Base-by-base conservation (phyloP, 2,797 vertebrate genomes). In the Philypnodon macrostomus region DNA sequence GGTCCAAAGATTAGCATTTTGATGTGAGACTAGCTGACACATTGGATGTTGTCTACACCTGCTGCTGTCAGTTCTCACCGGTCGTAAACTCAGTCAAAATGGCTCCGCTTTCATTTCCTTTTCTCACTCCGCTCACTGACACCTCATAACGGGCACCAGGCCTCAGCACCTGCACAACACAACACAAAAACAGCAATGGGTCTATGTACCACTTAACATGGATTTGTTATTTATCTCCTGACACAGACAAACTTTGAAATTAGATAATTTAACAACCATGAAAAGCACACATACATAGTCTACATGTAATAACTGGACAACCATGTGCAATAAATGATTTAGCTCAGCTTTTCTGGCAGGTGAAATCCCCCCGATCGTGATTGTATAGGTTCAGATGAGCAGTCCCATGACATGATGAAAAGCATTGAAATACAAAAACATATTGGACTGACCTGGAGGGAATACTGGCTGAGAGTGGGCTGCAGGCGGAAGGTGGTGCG, bases 401-500 rank as follows among this genome's bases (percentile, higher is more conserved):
- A 57, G 59, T 33, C n/a, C 8, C 4, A 4, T 9, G 30, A 33
- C 31, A 51, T 18, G 52, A 59, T 42, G 3, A 35, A 53, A 34
- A 33, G 21, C 47, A 44, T 45, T 39, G 33, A 13, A 33, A 39
- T 14, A 56, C 32, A 47, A 35, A 30, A 30, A 13, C 17, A 33
- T 21, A 34, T 30, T 4, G 3, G 23, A 5, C 70, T 59, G 40
- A 95, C 95, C 88, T 98, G 97, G 62, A 99, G 91, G 6, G 97
- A 96, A 80, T 98, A 98, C 72, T 99, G 96, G 85, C 94, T 98
- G 63, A 97, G 88, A 4, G 93, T 93, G 15, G 96, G 94, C 88
- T 96, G 95, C 19, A 99, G 91, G 58, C 92, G 93, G 85, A 97
- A 96, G 23, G 91, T 94, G 49, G 95, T 96, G 57, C 87, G 92